phyloP scores from a whole-genome alignment of 2,888 invertebrate genomes.

The Pollenia griseotomentosa region DNA sequence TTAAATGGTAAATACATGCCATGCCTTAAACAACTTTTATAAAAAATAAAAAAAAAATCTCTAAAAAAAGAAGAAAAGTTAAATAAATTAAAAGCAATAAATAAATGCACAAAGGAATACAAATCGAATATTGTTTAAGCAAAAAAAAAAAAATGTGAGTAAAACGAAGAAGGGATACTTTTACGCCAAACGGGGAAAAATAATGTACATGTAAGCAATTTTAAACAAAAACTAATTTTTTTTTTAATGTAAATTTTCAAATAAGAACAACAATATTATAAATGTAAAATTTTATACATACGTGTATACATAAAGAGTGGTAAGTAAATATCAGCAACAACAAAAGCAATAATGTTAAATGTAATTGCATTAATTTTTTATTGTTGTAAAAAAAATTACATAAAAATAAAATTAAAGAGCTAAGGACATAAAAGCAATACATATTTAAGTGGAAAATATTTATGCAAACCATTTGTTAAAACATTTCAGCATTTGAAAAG shows the following conservation, averaged over 20 bases:
- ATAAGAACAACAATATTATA: slow-evolving; percentile 29
- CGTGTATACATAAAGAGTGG: background rate
- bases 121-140: slow-evolving; percentile 59
- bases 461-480: slow-evolving; percentile 44
- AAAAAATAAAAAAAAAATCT: slow-evolving; percentile 12
- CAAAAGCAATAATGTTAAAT: slow-evolving; percentile 72
- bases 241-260: slow-evolving; percentile 60
- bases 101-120: slow-evolving; percentile 73
- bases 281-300: background rate
- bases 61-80: slow-evolving; percentile 21
- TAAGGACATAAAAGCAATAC: background rate
- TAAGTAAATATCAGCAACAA: slow-evolving; percentile 45
- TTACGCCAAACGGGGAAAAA: slow-evolving; percentile 23
- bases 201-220: slow-evolving; percentile 34
- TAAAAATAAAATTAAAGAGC: slow-evolving; percentile 32
- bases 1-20: slow-evolving; percentile 59
- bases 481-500: slow-evolving; percentile 35
- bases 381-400: slow-evolving; percentile 35
- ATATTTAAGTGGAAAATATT: background rate
- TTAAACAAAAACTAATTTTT: background rate
- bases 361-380: slow-evolving; percentile 76
- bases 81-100: slow-evolving; percentile 73
- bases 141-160: slow-evolving; percentile 19
- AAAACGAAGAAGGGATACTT: slow-evolving; percentile 35
- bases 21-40: slow-evolving; percentile 32